A percentile compares a stretch with the other conserved stretches of the same genome.
Evolutionary conservation across 2,888 invertebrate species (phyloP).

Genomic region (Megaustenia siamemsis): DNA sequence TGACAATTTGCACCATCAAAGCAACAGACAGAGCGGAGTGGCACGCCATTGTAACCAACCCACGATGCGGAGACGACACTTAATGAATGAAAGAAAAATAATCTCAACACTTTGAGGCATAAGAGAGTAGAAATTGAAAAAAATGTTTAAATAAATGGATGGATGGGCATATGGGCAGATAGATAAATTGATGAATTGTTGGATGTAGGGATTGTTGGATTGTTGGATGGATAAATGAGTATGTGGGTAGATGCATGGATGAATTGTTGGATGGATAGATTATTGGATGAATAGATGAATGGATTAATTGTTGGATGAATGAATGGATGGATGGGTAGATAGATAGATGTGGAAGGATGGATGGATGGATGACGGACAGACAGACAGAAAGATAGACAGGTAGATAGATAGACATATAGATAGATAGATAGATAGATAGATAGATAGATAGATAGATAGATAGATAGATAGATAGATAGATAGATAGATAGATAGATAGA

Average conservation of each 20-base stretch:
- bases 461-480: slow-evolving; percentile 27
- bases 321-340: not conserved
- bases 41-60: no score
- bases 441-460: slow-evolving; percentile 2
- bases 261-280: slow-evolving; percentile 1
- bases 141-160: slow-evolving; percentile 1
- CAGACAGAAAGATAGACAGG: not conserved
- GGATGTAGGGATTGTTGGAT: not conserved
- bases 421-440: slow-evolving; percentile 2
- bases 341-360: not conserved
- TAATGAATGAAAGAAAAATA: no score
- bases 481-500: slow-evolving; percentile 31
- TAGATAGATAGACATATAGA: not conserved
- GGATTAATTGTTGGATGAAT: not conserved
- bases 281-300: not conserved
- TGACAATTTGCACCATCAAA: no score
- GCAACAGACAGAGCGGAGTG: no score
- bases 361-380: not conserved
- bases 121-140: not conserved
- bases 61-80: no score
- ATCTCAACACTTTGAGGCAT: no score
- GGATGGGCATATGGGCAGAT: not conserved
- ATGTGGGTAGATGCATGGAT: not conserved
- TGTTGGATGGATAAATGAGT: not conserved
- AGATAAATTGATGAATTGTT: slow-evolving; percentile 2